Conservation (phyloP, 1,140 invertebrate species). For the Drosophila murphyi region DNA sequence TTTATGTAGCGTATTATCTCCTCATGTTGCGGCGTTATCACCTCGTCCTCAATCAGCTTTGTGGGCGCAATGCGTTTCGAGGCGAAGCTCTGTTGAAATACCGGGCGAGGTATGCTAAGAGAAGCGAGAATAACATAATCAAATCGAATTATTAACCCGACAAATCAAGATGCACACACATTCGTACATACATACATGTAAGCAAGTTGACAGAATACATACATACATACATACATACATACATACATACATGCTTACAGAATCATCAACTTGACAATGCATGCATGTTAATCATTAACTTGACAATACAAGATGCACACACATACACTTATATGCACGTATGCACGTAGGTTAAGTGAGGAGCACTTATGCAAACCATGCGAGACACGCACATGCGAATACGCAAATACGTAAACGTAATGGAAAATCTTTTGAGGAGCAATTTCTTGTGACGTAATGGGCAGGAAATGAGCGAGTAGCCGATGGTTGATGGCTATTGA, state of each 20-base stretch:
- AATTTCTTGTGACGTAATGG: constrained; percentile 55
- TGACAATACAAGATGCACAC: constrained; percentile 12
- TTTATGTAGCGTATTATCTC: constrained; percentile 85
- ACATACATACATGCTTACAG: not conserved
- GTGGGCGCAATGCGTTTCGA: constrained; percentile 75
- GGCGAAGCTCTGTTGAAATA: constrained; percentile 84
- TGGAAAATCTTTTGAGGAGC: constrained; percentile 23
- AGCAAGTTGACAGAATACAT: not conserved
- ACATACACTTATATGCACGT: not conserved
- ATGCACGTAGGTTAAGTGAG: not conserved
- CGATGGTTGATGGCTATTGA: constrained; percentile 49
- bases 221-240: constrained; percentile 2
- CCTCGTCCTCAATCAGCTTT: constrained; percentile 79
- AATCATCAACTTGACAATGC: no score
- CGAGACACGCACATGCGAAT: constrained; percentile 43
- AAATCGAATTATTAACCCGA: constrained; percentile 24
- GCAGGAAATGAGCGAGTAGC: constrained; percentile 39
- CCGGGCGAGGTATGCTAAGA: constrained; percentile 84
- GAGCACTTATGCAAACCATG: constrained; percentile 54
- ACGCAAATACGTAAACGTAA: constrained; percentile 55
- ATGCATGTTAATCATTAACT: constrained; percentile 12
- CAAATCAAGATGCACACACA: constrained; percentile 7
- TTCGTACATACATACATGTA: not conserved
- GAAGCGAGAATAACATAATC: not conserved
- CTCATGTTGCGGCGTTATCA: constrained; percentile 85